Percentiles rank a stretch among this genome's conserved stretches.
These are phyloP conservation scores for Boulengeromyrus knoepffleri DNA, from an alignment of 2,113 vertebrate genomes.

Conservation along the genomic window DNA sequence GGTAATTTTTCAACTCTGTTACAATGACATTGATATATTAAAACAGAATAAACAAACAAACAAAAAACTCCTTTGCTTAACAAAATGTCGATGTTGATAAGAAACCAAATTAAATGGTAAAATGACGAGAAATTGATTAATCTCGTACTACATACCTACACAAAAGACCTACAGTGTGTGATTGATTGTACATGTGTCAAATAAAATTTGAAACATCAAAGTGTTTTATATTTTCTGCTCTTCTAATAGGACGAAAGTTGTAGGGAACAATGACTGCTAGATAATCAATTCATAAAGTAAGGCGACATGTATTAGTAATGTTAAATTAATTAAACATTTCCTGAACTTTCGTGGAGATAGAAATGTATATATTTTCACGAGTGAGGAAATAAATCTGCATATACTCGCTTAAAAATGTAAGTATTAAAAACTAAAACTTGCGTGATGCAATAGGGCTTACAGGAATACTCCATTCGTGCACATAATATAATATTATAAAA, in stretches of 20 bases:
- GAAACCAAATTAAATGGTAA: not conserved
- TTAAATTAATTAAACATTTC: not conserved
- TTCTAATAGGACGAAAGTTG: not conserved
- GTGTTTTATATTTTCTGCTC: not conserved
- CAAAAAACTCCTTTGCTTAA: not conserved
- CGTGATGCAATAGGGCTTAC: not conserved
- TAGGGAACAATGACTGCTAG: not conserved
- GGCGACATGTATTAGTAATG: not conserved
- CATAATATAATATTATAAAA: not conserved
- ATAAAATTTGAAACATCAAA: not conserved
- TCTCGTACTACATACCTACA: not conserved
- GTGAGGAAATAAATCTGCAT: not conserved
- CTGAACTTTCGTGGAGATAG: not conserved
- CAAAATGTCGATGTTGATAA: not conserved
- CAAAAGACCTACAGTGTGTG: not conserved
- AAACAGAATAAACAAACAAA: not conserved
- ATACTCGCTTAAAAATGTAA: not conserved
- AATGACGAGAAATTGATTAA: not conserved
- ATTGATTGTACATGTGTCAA: not conserved
- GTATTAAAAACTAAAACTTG: not conserved
- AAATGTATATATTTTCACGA: not conserved
- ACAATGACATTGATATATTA: not conserved
- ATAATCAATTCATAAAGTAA: not conserved
- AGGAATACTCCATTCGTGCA: not conserved
- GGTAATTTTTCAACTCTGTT: not conserved